Evolutionary conservation across 2,113 vertebrate genomes (phyloP).

Genomic region (Eptatretus burgeri): DNA sequence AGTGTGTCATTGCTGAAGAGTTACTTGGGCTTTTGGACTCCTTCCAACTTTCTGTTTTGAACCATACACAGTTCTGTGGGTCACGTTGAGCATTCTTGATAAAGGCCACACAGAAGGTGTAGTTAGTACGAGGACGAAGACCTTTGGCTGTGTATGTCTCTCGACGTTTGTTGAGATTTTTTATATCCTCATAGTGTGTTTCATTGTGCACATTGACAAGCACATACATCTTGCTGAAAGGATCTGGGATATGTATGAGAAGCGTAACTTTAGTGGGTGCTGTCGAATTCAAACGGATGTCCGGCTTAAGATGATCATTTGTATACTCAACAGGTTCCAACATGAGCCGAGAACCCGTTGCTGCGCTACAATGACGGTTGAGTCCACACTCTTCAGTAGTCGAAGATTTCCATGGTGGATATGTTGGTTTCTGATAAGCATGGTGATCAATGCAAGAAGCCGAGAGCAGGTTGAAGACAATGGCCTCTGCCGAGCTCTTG

Average conservation of each 20-base stretch:
- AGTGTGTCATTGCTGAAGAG: slow-evolving; percentile 72
- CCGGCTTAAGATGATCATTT: too few species aligned
- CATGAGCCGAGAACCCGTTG: too few species aligned
- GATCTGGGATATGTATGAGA: slow-evolving; percentile 55
- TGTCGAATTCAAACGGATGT: slow-evolving; percentile 15
- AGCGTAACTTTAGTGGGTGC: slow-evolving; percentile 39
- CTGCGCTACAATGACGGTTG: too few species aligned
- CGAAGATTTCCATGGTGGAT: slow-evolving; percentile 37
- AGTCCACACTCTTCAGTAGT: too few species aligned
- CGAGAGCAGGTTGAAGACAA: background rate
- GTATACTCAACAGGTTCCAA: too few species aligned
- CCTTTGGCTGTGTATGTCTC: slow-evolving; percentile 40
- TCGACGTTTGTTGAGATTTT: slow-evolving; percentile 49
- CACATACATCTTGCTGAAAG: slow-evolving; percentile 84
- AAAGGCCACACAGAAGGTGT: slow-evolving; percentile 72
- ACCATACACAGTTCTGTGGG: slow-evolving; percentile 74
- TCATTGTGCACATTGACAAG: slow-evolving; percentile 66
- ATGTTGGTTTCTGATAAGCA: slow-evolving; percentile 42
- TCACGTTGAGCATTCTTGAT: slow-evolving; percentile 56
- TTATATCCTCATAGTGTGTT: slow-evolving; percentile 35
- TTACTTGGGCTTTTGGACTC: slow-evolving; percentile 28
- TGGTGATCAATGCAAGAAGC: slow-evolving; percentile 41
- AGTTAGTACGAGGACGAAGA: slow-evolving; percentile 53
- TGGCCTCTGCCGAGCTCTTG: background rate
- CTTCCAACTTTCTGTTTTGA: slow-evolving; percentile 38